Percentiles rank a stretch among this genome's conserved stretches.
Conservation (phyloP, 2,888 invertebrate genomes). For the Corbicula japonica region DNA sequence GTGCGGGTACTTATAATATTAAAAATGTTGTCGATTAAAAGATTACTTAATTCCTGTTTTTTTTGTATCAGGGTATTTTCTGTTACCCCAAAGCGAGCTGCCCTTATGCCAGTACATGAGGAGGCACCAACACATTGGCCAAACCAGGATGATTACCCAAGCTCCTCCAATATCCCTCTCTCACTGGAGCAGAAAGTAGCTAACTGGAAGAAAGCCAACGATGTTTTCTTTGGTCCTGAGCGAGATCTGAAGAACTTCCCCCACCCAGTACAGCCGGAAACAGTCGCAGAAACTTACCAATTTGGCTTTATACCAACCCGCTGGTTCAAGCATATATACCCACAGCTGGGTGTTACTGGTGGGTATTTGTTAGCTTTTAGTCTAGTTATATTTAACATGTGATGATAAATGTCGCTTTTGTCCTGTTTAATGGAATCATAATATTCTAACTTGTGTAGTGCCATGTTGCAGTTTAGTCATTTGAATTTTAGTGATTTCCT, state of each 20-base stretch:
- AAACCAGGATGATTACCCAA: slow-evolving; percentile 13
- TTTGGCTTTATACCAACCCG: slow-evolving; percentile 97
- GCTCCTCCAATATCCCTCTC: slow-evolving; percentile 6
- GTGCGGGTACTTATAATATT: neutral
- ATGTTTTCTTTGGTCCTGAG: slow-evolving; percentile 88
- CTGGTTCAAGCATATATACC: slow-evolving; percentile 98
- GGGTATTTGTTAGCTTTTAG: neutral
- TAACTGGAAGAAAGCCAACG: slow-evolving; percentile 81
- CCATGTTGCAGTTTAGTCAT: neutral
- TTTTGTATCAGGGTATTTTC: slow-evolving; percentile 1
- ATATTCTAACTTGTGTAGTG: neutral
- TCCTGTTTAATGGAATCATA: neutral
- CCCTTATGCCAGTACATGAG: neutral
- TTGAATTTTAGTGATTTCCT: neutral
- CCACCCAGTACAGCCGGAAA: slow-evolving; percentile 90
- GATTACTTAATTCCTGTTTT: neutral
- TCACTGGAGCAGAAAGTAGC: slow-evolving; percentile 48
- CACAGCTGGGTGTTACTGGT: slow-evolving; percentile 94
- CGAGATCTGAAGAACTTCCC: slow-evolving; percentile 93
- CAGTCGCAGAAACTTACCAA: slow-evolving; percentile 92
- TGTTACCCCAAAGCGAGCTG: neutral
- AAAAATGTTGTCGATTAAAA: neutral
- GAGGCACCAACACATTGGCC: neutral
- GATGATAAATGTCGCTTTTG: neutral
- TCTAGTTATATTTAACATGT: neutral